Conservation (phyloP, 2,888 invertebrate species). For the Archips xylosteana region DNA sequence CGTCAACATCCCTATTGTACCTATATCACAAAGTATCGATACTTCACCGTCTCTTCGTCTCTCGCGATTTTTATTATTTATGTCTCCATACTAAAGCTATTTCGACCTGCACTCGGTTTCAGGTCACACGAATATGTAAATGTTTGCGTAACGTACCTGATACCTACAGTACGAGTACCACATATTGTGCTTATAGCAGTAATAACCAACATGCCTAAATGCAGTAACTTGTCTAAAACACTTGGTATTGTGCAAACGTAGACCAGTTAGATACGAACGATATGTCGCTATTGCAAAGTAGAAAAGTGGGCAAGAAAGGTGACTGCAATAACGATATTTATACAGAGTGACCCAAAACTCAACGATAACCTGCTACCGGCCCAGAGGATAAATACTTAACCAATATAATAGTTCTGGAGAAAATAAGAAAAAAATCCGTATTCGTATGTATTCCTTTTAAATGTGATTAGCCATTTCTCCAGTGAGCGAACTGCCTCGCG, state of each 20-base stretch:
- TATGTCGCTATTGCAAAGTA: background rate
- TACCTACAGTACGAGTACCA: slow-evolving; percentile 17
- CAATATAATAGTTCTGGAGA: too few species aligned
- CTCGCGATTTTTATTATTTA: slow-evolving; percentile 34
- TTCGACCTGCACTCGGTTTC: slow-evolving; percentile 14
- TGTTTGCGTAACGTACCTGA: slow-evolving; percentile 27
- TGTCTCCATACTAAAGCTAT: slow-evolving; percentile 13
- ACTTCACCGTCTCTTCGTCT: background rate
- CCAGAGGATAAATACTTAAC: too few species aligned
- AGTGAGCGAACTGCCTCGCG: too few species aligned
- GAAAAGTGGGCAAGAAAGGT: background rate
- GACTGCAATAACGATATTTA: too few species aligned
- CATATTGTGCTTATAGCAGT: slow-evolving; percentile 26
- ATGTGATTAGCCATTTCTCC: too few species aligned
- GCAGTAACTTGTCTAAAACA: slow-evolving; percentile 39
- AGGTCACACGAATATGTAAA: slow-evolving; percentile 39
- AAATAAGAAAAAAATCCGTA: too few species aligned
- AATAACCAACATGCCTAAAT: slow-evolving; percentile 22
- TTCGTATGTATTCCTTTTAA: too few species aligned
- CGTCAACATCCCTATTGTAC: too few species aligned
- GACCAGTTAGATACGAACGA: slow-evolving; percentile 14
- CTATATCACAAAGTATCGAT: background rate
- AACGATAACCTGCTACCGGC: too few species aligned
- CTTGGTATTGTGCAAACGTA: slow-evolving; percentile 19
- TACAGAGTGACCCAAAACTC: too few species aligned